Evolutionary conservation across 2,113 vertebrate genomes (phyloP), one percentile per base, ranked within the genome.

Genomic region (Prunella fulvescens): DNA sequence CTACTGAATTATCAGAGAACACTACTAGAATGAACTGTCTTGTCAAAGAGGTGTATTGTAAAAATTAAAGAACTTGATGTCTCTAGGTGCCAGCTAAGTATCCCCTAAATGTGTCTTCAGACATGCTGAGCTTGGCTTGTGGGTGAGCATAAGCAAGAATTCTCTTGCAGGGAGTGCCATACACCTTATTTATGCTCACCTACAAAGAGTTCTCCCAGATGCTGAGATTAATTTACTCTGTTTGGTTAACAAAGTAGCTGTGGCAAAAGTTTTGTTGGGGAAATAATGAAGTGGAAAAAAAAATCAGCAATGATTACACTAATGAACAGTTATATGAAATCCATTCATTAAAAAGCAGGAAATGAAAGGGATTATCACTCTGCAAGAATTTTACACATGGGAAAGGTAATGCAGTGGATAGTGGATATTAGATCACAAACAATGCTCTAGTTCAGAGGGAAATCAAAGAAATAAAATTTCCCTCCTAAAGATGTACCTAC

Each of bases 271-370:
- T 77, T 72, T 84, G 65, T n/a, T 78, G 80, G 56, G 58, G 40
- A 86, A 94, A 96, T 93, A 96, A 93, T 74, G 71, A 64, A 85
- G 71, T 83, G 88, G 71, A 94, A 83, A 95, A 79, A 83, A 79
- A 95, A 86, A 83, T 71, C 69, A 93, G 62, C 42, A 86, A 58
- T 10, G n/a, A 94, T 95, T 94, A 74, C 67, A 42, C 71, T 96
- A 94, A 96, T 92, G 93, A 87, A 93, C 90, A 37, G 60, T 93
- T 93, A 93, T 42, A 74, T 94, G 96, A 97, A 88, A 79, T 86
- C 85, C 47, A 86, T 95, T 96, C 56, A 92, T 96, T 96, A 96
- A 94, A 91, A 95, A 58, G 40, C 72, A 93, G 79, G 92, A 96
- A 97, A 93, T 86, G 31, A 92, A 94, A 94, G 40, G 85, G 90